Evolutionary conservation across 2,797 vertebrate species (phyloP).

Genomic region (Pseudopleuronectes americanus): DNA sequence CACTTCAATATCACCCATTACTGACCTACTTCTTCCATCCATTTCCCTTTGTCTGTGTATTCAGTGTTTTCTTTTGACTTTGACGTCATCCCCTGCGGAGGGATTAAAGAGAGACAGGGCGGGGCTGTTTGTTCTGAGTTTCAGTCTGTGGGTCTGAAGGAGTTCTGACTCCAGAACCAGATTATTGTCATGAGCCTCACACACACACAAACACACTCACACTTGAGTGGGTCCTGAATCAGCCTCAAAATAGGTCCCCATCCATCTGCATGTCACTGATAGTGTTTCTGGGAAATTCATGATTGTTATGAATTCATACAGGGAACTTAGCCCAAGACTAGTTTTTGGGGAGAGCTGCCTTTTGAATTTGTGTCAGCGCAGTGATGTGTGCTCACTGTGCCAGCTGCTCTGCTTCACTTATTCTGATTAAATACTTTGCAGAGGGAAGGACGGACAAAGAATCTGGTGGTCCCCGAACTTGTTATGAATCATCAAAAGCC

Average conservation of each 20-base stretch:
- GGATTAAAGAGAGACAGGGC: slow-evolving; percentile 9
- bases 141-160: slow-evolving; percentile 3
- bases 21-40: slow-evolving; percentile 4
- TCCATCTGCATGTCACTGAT: slow-evolving; percentile 62
- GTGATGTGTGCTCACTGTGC: slow-evolving; percentile 40
- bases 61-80: slow-evolving; percentile 46
- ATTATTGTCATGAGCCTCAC: slow-evolving; percentile 35
- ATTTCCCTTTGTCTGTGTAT: slow-evolving; percentile 20
- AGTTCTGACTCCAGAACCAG: slow-evolving; percentile 37
- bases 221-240: slow-evolving; percentile 44
- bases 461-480: slow-evolving; percentile 35
- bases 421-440: slow-evolving; percentile 61
- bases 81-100: slow-evolving; percentile 10
- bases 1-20: slow-evolving; percentile 32
- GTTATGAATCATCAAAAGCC: slow-evolving; percentile 53
- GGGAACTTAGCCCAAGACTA: slow-evolving; percentile 27
- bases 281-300: slow-evolving; percentile 40
- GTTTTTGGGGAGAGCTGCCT: slow-evolving; percentile 48
- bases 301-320: slow-evolving; percentile 22
- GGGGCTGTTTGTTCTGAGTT: slow-evolving; percentile 14
- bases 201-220: slow-evolving; percentile 16
- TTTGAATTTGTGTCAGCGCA: slow-evolving; percentile 49
- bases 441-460: slow-evolving; percentile 51
- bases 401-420: slow-evolving; percentile 48
- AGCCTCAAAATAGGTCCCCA: slow-evolving; percentile 51